A percentile compares a stretch with the other conserved stretches of the same genome.
Conservation (phyloP, 2,888 invertebrate species). For the Fragum sueziense region DNA sequence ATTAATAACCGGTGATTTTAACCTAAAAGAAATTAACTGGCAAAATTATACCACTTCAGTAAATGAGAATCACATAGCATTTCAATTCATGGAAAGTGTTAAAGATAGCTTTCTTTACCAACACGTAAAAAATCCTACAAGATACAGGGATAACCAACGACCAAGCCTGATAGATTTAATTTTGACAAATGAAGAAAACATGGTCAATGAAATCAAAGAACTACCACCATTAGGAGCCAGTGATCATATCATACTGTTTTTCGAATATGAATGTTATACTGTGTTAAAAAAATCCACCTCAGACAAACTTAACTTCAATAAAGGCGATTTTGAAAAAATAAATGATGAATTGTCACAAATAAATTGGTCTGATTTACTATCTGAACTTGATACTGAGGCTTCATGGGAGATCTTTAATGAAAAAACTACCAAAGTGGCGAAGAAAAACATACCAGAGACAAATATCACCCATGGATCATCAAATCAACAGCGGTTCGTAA, state of each 20-base stretch:
- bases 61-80: too few species aligned
- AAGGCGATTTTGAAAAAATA: not conserved
- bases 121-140: not conserved
- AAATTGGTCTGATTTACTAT: not conserved
- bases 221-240: not conserved
- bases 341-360: not conserved
- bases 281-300: not conserved
- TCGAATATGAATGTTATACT: not conserved
- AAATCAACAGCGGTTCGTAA: not conserved
- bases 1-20: too few species aligned
- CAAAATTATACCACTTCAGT: too few species aligned
- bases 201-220: not conserved
- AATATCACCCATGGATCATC: not conserved
- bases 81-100: too few species aligned
- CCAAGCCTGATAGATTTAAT: not conserved
- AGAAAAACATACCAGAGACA: not conserved
- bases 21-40: too few species aligned
- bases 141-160: not conserved
- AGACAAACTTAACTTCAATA: not conserved
- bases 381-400: not conserved
- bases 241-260: not conserved
- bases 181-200: not conserved
- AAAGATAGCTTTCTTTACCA: not conserved
- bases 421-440: not conserved
- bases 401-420: not conserved